Percentiles rank a stretch among this genome's conserved stretches.
Conservation (phyloP, 2,113 vertebrate genomes). For the Morone chrysops region DNA sequence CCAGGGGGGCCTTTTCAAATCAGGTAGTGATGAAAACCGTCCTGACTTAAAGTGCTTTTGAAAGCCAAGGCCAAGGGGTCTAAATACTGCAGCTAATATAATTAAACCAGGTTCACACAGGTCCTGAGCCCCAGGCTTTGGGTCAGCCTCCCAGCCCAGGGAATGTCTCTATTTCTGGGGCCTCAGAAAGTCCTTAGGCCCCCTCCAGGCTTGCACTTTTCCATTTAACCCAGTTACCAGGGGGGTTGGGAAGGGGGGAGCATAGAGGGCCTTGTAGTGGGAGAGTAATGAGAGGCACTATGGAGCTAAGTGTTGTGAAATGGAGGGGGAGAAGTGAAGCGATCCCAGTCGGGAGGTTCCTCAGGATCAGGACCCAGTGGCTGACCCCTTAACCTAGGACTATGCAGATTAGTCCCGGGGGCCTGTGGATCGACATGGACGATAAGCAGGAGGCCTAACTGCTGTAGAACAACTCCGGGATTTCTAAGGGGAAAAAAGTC, state of each 20-base stretch:
- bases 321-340: slow-evolving; percentile 44
- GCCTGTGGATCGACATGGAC: slow-evolving; percentile 35
- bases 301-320: slow-evolving; percentile 62
- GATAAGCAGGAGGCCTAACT: slow-evolving; percentile 21
- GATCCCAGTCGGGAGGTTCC: slow-evolving; percentile 55
- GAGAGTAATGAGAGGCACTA: slow-evolving; percentile 68
- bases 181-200: slow-evolving; percentile 47
- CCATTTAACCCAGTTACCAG: slow-evolving; percentile 66
- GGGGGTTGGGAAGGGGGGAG: slow-evolving; percentile 1
- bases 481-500: not conserved
- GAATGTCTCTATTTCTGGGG: slow-evolving; percentile 64
- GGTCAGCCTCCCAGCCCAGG: slow-evolving; percentile 61
- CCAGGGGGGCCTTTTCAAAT: slow-evolving; percentile 55
- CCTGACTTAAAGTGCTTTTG: slow-evolving; percentile 70
- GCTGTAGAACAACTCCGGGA: not conserved
- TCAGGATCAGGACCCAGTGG: slow-evolving; percentile 64
- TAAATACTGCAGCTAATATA: slow-evolving; percentile 74
- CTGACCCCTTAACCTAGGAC: slow-evolving; percentile 71
- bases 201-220: slow-evolving; percentile 47
- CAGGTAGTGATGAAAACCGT: slow-evolving; percentile 76
- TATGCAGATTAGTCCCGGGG: slow-evolving; percentile 75
- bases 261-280: slow-evolving; percentile 4
- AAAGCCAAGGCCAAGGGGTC: slow-evolving; percentile 73
- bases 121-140: slow-evolving; percentile 58
- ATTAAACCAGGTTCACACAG: slow-evolving; percentile 74